These are phyloP conservation scores for Cebidichthys violaceus DNA, from an alignment of 2,113 vertebrate genomes.

Conservation along the genomic window DNA sequence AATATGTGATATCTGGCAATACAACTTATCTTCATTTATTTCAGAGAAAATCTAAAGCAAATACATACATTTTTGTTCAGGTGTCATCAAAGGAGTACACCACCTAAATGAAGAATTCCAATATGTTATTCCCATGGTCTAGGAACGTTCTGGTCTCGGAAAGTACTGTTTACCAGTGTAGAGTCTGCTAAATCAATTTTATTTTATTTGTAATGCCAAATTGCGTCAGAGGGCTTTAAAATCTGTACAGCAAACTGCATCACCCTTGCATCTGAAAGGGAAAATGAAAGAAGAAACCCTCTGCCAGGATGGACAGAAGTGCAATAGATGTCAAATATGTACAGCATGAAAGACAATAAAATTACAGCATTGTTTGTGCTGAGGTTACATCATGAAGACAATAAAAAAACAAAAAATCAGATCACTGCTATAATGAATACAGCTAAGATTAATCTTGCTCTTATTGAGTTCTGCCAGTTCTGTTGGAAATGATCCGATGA, in stretches of 20 bases:
- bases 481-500: background rate
- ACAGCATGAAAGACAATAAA: background rate
- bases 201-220: background rate
- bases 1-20: too few relatives aligned
- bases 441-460: background rate
- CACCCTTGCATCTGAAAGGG: background rate
- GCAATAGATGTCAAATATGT: too few relatives aligned
- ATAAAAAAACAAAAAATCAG: background rate
- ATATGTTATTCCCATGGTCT: too few relatives aligned
- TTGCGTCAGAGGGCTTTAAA: background rate
- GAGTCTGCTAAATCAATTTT: background rate
- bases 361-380: background rate
- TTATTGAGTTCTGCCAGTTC: slow-evolving; percentile 7
- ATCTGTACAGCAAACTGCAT: too few relatives aligned
- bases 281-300: background rate
- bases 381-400: background rate
- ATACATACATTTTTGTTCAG: too few relatives aligned
- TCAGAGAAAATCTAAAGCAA: too few relatives aligned
- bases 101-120: too few relatives aligned
- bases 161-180: too few relatives aligned
- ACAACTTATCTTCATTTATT: too few relatives aligned
- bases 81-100: too few relatives aligned
- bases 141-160: too few relatives aligned
- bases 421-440: background rate
- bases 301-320: background rate